Evolutionary conservation across 2,113 vertebrate species (phyloP).

Genomic region (Malurus melanocephalus): DNA sequence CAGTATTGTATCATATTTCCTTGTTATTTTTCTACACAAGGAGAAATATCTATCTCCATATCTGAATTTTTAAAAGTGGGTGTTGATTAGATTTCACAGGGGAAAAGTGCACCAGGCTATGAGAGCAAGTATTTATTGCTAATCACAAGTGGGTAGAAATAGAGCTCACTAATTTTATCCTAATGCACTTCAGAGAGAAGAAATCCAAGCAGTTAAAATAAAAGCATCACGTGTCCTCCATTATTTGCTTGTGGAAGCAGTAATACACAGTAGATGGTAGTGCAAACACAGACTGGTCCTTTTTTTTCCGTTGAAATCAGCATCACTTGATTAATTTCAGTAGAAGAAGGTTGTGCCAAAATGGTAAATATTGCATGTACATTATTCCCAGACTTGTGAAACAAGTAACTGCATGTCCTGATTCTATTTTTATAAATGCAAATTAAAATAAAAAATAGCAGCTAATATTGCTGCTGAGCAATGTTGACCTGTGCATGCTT

Average conservation of each 20-base stretch:
- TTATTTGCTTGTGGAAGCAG: constrained; percentile 41
- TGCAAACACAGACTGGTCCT: constrained; percentile 10
- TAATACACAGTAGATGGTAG: constrained; percentile 1
- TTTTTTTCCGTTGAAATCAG: constrained; percentile 11
- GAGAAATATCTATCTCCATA: constrained; percentile 4
- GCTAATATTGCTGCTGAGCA: neutral
- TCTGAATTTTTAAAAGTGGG: constrained; percentile 28
- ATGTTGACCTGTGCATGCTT: neutral
- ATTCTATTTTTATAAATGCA: constrained; percentile 26
- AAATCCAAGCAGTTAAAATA: constrained; percentile 49
- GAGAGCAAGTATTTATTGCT: neutral
- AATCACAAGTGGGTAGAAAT: constrained; percentile 55
- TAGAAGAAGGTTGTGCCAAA: neutral
- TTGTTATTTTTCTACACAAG: neutral
- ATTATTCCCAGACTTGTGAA: neutral
- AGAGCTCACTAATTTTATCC: constrained; percentile 54
- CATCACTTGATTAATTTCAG: constrained; percentile 9
- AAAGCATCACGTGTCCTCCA: constrained; percentile 40
- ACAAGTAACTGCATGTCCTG: neutral
- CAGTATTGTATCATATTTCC: neutral
- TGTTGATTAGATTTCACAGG: constrained; percentile 32
- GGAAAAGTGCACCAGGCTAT: constrained; percentile 25
- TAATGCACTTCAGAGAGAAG: constrained; percentile 35
- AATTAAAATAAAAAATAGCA: constrained; percentile 1
- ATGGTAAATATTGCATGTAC: neutral